A percentile compares a stretch with the other conserved stretches of the same genome.
Conservation (phyloP, 2,888 invertebrate species). For the Rhyacophila evoluta region DNA sequence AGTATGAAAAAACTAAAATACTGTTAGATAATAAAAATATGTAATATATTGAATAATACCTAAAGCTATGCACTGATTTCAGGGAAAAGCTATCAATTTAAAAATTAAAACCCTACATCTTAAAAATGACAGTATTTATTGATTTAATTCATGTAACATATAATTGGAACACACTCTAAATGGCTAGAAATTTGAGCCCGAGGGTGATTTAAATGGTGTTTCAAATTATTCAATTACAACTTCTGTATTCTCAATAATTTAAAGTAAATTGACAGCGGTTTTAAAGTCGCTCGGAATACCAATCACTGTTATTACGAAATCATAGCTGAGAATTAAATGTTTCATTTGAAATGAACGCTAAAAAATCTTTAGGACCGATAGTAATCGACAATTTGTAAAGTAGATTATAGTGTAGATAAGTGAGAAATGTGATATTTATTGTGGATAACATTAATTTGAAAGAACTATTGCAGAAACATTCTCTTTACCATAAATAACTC, state of each 20-base stretch:
- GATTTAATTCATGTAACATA: constrained; percentile 13
- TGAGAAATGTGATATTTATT: too few relatives aligned
- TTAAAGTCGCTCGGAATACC: not conserved
- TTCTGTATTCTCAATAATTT: constrained; percentile 15
- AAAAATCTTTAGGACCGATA: not conserved
- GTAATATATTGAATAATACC: too few relatives aligned
- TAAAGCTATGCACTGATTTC: too few relatives aligned
- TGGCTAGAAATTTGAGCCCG: not conserved
- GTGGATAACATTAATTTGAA: too few relatives aligned
- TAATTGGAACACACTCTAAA: constrained; percentile 9
- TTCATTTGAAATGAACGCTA: not conserved
- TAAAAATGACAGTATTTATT: constrained; percentile 7
- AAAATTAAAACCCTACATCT: not conserved
- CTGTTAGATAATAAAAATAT: too few relatives aligned
- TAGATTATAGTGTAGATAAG: too few relatives aligned
- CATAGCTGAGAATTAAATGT: not conserved
- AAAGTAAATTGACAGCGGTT: constrained; percentile 11
- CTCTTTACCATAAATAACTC: too few relatives aligned
- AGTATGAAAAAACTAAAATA: too few relatives aligned
- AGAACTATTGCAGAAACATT: too few relatives aligned
- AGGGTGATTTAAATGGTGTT: constrained; percentile 17
- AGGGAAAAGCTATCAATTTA: not conserved
- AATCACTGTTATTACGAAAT: not conserved
- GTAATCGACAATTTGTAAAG: not conserved
- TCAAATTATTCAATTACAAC: constrained; percentile 12